Conservation (phyloP, 2,113 vertebrate species). For the Hydropotes inermis region DNA sequence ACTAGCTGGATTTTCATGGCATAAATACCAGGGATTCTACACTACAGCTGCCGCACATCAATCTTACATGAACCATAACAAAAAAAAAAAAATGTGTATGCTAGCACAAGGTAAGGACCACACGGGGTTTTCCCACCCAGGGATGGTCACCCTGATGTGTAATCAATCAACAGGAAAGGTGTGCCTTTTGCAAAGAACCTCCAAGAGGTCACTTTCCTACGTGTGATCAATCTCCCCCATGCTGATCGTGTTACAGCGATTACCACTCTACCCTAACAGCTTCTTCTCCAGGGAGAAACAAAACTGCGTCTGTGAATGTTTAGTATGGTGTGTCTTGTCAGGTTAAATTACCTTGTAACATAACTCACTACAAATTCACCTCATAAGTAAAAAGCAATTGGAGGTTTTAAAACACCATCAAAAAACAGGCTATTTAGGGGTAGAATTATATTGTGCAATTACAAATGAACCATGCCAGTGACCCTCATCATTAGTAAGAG, state of each 20-base stretch:
- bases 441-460: constrained; percentile 43
- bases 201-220: constrained; percentile 67
- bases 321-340: constrained; percentile 49
- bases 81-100: constrained; percentile 24
- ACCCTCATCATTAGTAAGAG: not conserved
- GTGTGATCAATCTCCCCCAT: constrained; percentile 73
- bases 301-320: constrained; percentile 50
- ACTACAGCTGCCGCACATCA: constrained; percentile 48
- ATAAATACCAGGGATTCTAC: not conserved
- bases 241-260: constrained; percentile 66
- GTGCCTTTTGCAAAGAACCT: constrained; percentile 57
- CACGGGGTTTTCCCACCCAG: constrained; percentile 49
- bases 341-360: constrained; percentile 57
- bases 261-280: constrained; percentile 53
- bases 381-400: constrained; percentile 66
- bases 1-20: not conserved
- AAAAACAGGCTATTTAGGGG: constrained; percentile 30
- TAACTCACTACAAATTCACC: constrained; percentile 63
- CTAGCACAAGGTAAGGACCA: constrained; percentile 48
- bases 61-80: constrained; percentile 56
- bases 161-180: constrained; percentile 75
- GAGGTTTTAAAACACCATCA: constrained; percentile 52
- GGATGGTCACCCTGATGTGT: constrained; percentile 62
- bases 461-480: constrained; percentile 32
- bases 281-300: constrained; percentile 62